phyloP scores from a whole-genome alignment of 1,140 invertebrate species.

The Camponotus vicinus region DNA sequence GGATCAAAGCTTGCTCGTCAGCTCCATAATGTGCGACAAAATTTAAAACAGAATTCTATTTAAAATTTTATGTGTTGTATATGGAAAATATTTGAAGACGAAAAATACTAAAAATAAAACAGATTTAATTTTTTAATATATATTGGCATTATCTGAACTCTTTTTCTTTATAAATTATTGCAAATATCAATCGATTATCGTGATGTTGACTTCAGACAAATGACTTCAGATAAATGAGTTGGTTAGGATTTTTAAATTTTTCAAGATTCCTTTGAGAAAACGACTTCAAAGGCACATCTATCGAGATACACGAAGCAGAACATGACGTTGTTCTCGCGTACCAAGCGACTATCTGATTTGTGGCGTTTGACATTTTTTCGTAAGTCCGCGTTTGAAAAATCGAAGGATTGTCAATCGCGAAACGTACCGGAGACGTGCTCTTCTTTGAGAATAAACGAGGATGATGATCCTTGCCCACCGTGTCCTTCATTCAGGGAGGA shows the following conservation, averaged over 20 bases:
- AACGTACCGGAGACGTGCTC: neutral
- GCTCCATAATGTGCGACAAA: too few relatives aligned
- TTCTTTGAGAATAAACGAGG: neutral
- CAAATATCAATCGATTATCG: conserved; percentile 28
- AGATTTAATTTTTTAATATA: too few relatives aligned
- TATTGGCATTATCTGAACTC: too few relatives aligned
- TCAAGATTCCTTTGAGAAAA: conserved; percentile 13
- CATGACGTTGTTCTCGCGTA: neutral
- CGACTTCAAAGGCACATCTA: neutral
- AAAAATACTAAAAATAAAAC: too few relatives aligned
- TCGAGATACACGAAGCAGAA: neutral
- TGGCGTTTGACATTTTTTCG: conserved; percentile 15
- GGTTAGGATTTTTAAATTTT: neutral
- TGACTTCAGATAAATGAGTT: neutral
- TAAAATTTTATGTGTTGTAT: too few relatives aligned
- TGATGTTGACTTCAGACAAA: neutral
- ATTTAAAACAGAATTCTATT: too few relatives aligned
- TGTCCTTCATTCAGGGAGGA: neutral
- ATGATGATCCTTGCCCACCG: conserved; percentile 10
- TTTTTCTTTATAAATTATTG: neutral
- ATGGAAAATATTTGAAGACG: too few relatives aligned
- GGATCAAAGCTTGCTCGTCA: too few relatives aligned
- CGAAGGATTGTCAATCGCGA: neutral
- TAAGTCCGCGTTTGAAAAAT: neutral
- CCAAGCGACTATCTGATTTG: neutral